Base-by-base conservation (phyloP, 2,797 vertebrate genomes). In the Muscicapa comitata region DNA sequence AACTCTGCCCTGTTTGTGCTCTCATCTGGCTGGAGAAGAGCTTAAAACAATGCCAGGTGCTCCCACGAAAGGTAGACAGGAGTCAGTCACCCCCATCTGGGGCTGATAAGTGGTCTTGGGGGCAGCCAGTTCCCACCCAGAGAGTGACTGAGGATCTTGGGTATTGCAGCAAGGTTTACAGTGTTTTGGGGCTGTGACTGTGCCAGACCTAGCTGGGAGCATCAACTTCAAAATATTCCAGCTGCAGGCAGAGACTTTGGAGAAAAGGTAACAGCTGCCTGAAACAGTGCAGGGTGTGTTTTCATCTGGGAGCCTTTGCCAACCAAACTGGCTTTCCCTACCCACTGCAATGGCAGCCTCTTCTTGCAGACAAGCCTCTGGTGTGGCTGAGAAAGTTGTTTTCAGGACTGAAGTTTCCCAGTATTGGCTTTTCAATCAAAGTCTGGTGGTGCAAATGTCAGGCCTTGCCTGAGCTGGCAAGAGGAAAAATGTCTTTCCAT, bases 151-250 rank as follows among this genome's bases (percentile, higher is more conserved):
- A 57, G 50, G 26, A 40, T 50, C 35, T 11, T 35, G 37, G 17
- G 21, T 42, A 11, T 16, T 63, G 61, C 55, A 37, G 61, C 17
- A 55, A 24, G 40, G 47, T 25, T 78, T 35, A 8, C 26, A 65
- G 25, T 5, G 7, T 1, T 63, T 51, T 45, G 25, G 19, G 25
- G 23, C 61, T 76, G 61, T 18, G 42, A 20, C n/a, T 42, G 31
- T 70, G 73, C 18, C 51, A 62, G 35, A 37, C 4, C 0, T 19
- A 14, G 12, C 8, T 5, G 28, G 78, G 17, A 87, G 28, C n/a
- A 45, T 13, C 0, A 0, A 23, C 55, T 70, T 33, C 17, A 82
- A 66, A 85, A 58, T 45, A 15, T 35, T 57, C 15, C 0, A 0
- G 55, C 59, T 20, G 13, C 5, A 79, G 18, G 38, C 4, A 76